Evolutionary conservation across 53 echinoderm and acorn worm species (phyloP), one percentile per base, ranked within the genome.

Genomic region (Crossaster papposus): DNA sequence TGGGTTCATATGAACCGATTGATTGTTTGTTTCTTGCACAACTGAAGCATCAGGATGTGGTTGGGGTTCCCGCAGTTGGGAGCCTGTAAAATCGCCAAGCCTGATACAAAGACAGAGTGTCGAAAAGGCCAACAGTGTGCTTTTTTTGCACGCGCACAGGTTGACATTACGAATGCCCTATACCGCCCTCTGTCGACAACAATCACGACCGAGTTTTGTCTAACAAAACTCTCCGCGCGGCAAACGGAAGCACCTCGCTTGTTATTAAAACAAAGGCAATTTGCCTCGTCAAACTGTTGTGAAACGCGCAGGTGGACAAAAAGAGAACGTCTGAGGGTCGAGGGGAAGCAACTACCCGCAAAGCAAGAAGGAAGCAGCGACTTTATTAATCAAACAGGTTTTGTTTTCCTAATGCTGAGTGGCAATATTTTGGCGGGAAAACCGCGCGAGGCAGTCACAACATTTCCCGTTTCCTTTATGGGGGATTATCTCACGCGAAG

Each of bases 401-500:
- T 75, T 87, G 62, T 87, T 87, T 87, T 87, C 87, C 87, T 77
- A 87, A 87, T 76, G 77, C 75, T 23, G 13, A 32, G 75, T 77
- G 87, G 77, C 87, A 87, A 87, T 87, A 87, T 87, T 87, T 87
- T 87, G 87, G 87, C 87, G 55, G 87, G 75, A 87, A 33, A 54
- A 51, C 24, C 76, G 32, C 55, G 55, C 75, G 62, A 62, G 24
- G 87, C 37, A 87, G 87, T 87, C 87, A 87, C 58, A 87, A 87
- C 87, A 87, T 87, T 87, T 87, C 87, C 87, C 54, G 6, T 63
- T 87, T 87, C 87, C 87, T 87, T 14, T 24, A 33, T 23, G 36
- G 37, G 52, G 36, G 82, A 65, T 82, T 34, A 82, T 15, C 64
- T 36, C 82, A 82, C 82, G 82, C 82, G 36, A 82, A 74, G 75